Base-by-base conservation (phyloP, 2,113 vertebrate species). In the Ibidorhyncha struthersii region DNA sequence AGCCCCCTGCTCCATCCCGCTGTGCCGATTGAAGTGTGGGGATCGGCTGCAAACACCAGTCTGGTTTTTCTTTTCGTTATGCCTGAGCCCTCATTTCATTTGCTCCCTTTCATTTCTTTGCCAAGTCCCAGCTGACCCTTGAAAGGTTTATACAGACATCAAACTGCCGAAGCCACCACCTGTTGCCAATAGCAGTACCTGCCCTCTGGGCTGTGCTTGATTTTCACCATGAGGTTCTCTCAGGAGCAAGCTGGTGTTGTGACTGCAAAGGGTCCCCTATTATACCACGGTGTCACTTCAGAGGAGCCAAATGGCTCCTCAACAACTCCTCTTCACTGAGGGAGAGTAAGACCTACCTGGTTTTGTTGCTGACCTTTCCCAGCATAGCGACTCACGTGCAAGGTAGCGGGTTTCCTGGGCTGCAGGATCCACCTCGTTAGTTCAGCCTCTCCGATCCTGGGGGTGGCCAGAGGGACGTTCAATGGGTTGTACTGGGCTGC, bases 311-410 rank as follows among this genome's bases (percentile, higher is more conserved):
- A 4, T 9, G 23, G 34, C 65, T 70, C 29, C 58, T 86, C 58
- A 80, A 9, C 23, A 81, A 0, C 36, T 16, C 8, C 12, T 86
- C 29, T 53, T 38, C 36, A n/a, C 0, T 5, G 40, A 34, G 36
- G 32, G 11, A 49, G 3, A 23, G 4, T 4, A 18, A 83, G 56
- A 29, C 49, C 2, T 2, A 2, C 47, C 58, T 53, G 58, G 6
- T 17, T 27, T 66, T 49, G 18, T 8, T 77, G 71, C 53, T 93
- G 71, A 36, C 45, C 3, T 12, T 88, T 55, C 47, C 74, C 70
- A 17, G 7, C 0, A 0, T 1, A 25, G 56, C 17, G 56, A 50
- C 36, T 47, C 23, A 2, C 4, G 32, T 1, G 0, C 19, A 10
- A 72, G 38, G 22, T 7, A 4, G 14, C 0, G 0, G 14, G 10